Percentiles rank a stretch among this genome's conserved stretches.
phyloP scores from a whole-genome alignment of 2,797 vertebrate genomes.

The Luscinia megarhynchos region DNA sequence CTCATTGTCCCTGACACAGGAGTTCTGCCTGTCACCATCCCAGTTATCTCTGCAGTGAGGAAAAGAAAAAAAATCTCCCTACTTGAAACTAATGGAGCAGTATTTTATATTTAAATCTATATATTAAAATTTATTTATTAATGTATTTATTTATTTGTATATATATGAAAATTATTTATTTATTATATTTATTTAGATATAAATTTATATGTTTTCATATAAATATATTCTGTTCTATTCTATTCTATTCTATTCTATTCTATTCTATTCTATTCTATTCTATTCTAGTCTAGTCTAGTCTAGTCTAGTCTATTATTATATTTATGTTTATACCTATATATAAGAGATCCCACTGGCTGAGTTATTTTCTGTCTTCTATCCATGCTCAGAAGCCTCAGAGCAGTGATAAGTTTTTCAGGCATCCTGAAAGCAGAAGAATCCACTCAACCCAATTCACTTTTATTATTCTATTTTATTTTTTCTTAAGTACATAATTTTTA shows the following conservation, averaged over 20 bases:
- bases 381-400: neutral
- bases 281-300: too few species aligned
- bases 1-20: rapidly evolving
- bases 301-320: too few species aligned
- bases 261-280: too few species aligned
- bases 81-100: neutral
- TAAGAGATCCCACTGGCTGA: neutral
- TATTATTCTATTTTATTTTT: neutral
- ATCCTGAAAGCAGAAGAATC: neutral
- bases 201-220: too few species aligned
- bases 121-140: too few species aligned
- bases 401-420: neutral
- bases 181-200: too few species aligned
- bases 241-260: too few species aligned
- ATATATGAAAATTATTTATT: too few species aligned
- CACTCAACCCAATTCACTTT: neutral
- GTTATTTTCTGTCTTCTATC: neutral
- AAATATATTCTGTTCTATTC: too few species aligned
- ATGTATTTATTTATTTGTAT: too few species aligned
- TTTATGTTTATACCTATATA: too few species aligned
- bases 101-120: neutral
- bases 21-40: neutral
- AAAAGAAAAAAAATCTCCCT: neutral
- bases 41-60: neutral
- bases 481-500: neutral